Evolutionary conservation across 1,140 invertebrate species (phyloP).

Genomic region (Apocrypta bakeri): DNA sequence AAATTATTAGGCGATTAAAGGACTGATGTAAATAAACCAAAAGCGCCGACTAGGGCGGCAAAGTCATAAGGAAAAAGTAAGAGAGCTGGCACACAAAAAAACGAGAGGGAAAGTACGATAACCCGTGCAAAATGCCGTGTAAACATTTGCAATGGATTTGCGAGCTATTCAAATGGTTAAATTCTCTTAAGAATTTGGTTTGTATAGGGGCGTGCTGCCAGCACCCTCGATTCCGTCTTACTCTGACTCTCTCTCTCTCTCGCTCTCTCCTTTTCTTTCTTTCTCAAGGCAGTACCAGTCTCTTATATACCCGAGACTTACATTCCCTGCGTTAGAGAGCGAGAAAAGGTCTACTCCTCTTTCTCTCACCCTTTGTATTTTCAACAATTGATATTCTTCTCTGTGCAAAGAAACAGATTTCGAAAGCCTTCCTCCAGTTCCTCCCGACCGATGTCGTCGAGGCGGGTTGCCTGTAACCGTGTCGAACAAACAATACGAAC

Average conservation of each 20-base stretch:
- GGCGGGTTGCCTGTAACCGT: conserved; percentile 57
- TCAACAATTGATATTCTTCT: conserved; percentile 76
- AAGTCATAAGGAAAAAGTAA: conserved; percentile 15
- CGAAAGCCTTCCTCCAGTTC: conserved; percentile 55
- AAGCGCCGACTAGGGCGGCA: conserved; percentile 48
- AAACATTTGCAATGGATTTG: conserved; percentile 76
- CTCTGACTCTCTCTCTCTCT: conserved; percentile 40
- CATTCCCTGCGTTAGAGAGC: conserved; percentile 53
- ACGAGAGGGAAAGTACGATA: conserved; percentile 55
- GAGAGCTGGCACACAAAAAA: conserved; percentile 13
- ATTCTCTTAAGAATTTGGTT: conserved; percentile 76
- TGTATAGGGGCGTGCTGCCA: conserved; percentile 67
- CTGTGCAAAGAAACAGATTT: conserved; percentile 74
- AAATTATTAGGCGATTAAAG: background rate
- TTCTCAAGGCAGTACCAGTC: conserved; percentile 48
- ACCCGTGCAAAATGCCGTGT: conserved; percentile 70
- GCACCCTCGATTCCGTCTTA: conserved; percentile 38
- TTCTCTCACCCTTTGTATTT: conserved; percentile 73
- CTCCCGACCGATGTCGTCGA: conserved; percentile 1
- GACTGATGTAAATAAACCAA: conserved; percentile 25
- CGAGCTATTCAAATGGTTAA: conserved; percentile 75
- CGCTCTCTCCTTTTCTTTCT: conserved; percentile 37
- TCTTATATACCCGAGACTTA: conserved; percentile 41
- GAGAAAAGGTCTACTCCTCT: conserved; percentile 49
- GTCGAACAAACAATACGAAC: conserved; percentile 72